Conservation (phyloP, 2,797 vertebrate species). For the Vespertilio murinus region DNA sequence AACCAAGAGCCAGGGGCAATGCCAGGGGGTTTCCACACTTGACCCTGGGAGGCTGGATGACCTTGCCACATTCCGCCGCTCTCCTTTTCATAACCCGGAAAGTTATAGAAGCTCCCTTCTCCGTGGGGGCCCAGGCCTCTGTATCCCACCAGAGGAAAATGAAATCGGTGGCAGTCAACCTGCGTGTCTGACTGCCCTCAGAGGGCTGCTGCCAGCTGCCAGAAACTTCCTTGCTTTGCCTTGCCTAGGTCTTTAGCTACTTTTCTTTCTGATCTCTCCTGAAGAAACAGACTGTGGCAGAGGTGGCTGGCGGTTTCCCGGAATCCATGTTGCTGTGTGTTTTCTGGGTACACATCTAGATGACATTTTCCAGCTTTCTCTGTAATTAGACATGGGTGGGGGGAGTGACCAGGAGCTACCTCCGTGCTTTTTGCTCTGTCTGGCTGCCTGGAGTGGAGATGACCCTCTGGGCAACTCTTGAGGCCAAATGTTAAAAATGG, state of each 20-base stretch:
- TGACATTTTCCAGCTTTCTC: background rate
- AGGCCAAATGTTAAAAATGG: conserved; percentile 7
- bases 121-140: background rate
- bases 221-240: background rate
- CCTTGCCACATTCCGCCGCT: background rate
- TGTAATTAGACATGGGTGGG: background rate
- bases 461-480: background rate
- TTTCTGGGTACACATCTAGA: background rate
- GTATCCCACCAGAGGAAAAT: background rate
- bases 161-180: background rate
- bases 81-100: background rate
- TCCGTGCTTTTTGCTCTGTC: background rate
- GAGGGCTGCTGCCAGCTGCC: background rate
- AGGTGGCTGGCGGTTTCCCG: background rate
- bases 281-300: background rate
- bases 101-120: background rate
- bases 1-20: background rate
- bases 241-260: background rate
- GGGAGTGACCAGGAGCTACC: background rate
- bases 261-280: background rate
- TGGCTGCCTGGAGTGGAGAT: background rate
- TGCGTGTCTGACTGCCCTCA: background rate
- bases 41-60: background rate
- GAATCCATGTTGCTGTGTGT: rapidly evolving
- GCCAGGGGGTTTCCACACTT: conserved; percentile 45